Evolutionary conservation across 2,113 vertebrate species (phyloP).

Genomic region (Ciconia boyciana): DNA sequence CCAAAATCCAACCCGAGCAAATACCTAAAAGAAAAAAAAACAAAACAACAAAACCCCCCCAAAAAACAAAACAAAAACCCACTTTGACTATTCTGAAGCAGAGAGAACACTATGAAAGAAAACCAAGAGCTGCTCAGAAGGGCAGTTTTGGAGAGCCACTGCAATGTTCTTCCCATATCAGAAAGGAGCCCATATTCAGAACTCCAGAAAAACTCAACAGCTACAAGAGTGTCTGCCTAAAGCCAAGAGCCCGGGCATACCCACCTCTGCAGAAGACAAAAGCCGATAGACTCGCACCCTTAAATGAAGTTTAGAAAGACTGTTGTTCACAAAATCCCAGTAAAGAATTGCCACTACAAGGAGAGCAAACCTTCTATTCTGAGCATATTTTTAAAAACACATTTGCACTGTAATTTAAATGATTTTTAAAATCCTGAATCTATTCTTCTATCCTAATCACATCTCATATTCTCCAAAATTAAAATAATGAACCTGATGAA

Average conservation of each 20-base stretch:
- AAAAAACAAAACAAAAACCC: not conserved
- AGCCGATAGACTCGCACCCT: not conserved
- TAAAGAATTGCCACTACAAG: not conserved
- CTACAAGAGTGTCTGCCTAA: not conserved
- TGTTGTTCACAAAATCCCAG: not conserved
- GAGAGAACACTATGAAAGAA: not conserved
- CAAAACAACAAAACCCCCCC: not conserved
- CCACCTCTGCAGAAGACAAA: not conserved
- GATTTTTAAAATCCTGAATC: not conserved
- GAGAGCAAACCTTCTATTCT: not conserved
- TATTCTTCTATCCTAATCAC: not conserved
- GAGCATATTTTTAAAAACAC: not conserved
- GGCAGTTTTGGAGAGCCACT: not conserved
- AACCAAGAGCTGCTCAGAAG: not conserved
- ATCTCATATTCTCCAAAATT: not conserved
- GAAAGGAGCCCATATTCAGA: not conserved
- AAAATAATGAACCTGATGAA: not conserved
- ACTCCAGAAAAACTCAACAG: not conserved
- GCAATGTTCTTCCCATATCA: not conserved
- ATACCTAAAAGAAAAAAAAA: not conserved
- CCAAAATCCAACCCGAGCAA: not conserved
- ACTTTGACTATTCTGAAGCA: not conserved
- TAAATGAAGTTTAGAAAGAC: not conserved
- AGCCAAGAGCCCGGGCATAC: not conserved
- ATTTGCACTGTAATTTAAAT: not conserved